Evolutionary conservation across 2,888 invertebrate genomes (phyloP).

Genomic region (Hypena proboscidalis): DNA sequence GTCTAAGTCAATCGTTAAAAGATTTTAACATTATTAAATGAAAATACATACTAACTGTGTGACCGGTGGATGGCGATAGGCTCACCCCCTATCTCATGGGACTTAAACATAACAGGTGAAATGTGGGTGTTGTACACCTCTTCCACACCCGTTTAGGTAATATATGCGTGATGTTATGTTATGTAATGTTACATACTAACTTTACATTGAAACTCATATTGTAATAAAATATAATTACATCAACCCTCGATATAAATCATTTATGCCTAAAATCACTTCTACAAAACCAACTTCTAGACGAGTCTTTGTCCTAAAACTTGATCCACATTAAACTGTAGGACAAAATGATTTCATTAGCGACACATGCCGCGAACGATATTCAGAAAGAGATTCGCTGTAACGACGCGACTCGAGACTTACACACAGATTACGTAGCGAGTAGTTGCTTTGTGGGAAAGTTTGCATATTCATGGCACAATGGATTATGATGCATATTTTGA

Average conservation of each 20-base stretch:
- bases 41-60: too few species aligned
- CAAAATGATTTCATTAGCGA: slow-evolving; percentile 58
- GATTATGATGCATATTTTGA: slow-evolving; percentile 58
- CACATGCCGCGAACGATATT: slow-evolving; percentile 58
- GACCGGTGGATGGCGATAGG: too few species aligned
- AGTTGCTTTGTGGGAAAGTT: slow-evolving; percentile 30
- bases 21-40: too few species aligned
- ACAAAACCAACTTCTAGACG: slow-evolving; percentile 2
- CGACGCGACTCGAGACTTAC: slow-evolving; percentile 45
- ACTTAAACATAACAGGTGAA: too few species aligned
- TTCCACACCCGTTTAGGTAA: too few species aligned
- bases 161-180: too few species aligned
- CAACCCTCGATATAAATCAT: not conserved
- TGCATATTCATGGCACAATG: slow-evolving; percentile 59
- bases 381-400: slow-evolving; percentile 54
- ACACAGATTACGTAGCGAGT: slow-evolving; percentile 46
- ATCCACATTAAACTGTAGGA: slow-evolving; percentile 43
- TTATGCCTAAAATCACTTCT: slow-evolving; percentile 10
- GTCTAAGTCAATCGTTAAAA: too few species aligned
- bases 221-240: too few species aligned
- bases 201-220: too few species aligned
- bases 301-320: slow-evolving; percentile 45
- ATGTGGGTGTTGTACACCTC: too few species aligned
- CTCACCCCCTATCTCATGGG: too few species aligned
- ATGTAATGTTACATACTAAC: too few species aligned